Percentiles rank a stretch among this genome's conserved stretches.
These are phyloP conservation scores for Anoplolepis gracilipes DNA, from an alignment of 1,140 invertebrate genomes.

Conservation along the genomic window DNA sequence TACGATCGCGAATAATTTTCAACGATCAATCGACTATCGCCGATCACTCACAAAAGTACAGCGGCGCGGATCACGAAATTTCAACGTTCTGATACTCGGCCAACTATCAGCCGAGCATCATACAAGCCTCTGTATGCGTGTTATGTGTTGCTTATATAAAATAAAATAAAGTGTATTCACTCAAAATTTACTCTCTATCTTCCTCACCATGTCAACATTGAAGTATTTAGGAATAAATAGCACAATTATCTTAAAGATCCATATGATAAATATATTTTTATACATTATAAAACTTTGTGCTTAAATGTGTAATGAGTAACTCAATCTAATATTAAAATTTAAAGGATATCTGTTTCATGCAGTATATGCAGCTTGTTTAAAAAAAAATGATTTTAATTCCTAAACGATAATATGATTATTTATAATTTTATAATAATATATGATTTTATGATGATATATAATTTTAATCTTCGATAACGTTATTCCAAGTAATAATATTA, in stretches of 20 bases:
- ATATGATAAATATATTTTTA: not conserved
- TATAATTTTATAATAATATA: too few species aligned
- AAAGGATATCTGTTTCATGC: not conserved
- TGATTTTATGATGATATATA: too few species aligned
- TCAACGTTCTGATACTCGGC: constrained; percentile 38
- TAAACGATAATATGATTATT: too few species aligned
- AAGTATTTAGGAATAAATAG: not conserved
- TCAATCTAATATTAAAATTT: not conserved
- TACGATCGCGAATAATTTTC: constrained; percentile 17
- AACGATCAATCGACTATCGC: constrained; percentile 14
- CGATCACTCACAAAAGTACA: constrained; percentile 20
- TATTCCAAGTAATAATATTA: not conserved
- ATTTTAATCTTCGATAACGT: not conserved
- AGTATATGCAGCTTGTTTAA: not conserved
- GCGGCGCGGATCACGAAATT: constrained; percentile 39
- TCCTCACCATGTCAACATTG: too few species aligned
- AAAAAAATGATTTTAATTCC: too few species aligned
- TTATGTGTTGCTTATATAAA: constrained; percentile 84
- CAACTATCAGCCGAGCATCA: constrained; percentile 56
- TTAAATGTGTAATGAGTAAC: not conserved
- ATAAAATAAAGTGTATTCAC: constrained; percentile 76
- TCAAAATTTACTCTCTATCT: not conserved
- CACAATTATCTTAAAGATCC: constrained; percentile 1
- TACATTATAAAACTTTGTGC: not conserved
- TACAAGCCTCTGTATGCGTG: constrained; percentile 78